Evolutionary conservation across 2,113 vertebrate genomes (phyloP), one percentile per base, ranked within the genome.

Genomic region (Campylomormyrus tamandua): DNA sequence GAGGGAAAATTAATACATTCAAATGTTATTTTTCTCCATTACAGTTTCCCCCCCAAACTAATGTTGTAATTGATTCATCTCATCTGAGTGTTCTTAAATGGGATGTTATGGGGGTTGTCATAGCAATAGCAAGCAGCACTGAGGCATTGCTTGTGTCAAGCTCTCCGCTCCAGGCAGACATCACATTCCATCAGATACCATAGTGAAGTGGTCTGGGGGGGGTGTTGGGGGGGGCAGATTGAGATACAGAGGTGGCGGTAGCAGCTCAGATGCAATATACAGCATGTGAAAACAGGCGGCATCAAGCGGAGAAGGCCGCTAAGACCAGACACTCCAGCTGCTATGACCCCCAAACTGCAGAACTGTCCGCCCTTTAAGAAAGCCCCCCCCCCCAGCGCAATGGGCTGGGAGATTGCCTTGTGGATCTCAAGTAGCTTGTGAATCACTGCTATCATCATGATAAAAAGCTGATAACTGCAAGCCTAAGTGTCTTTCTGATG

Each of bases 71-170:
- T 46, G 1, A 39, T 53, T 15, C 27, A 17, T 49, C 42, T 10
- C 35, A 39, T 2, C 21, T 66, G 58, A 19, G 53, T 35, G 39
- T 35, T 45, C 15, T 70, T 31, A 90, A n/a, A 70, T 56, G n/a
- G 24, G 15, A 49, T 42, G n/a, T 58, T 45, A 48, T 45, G 45
- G 21, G 13, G 31, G 35, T 94, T 97, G 94, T 95, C 93, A 96
- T 96, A 94, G 96, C 94, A 96, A 97, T 96, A 90, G 93, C 94
- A 95, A 90, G 92, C 91, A 94, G 94, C 90, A 95, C 93, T 27
- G 19, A 1, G 46, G 90, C 88, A 77, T 86, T 83, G 89, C 90
- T 62, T 91, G 92, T 91, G 94, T 92, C 92, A 87, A 91, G 53
- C 88, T 91, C 91, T 93, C 92, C 90, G 92, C 91, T 88, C 91